phyloP scores from a whole-genome alignment of 2,113 vertebrate genomes.

The Vulpes vulpes region DNA sequence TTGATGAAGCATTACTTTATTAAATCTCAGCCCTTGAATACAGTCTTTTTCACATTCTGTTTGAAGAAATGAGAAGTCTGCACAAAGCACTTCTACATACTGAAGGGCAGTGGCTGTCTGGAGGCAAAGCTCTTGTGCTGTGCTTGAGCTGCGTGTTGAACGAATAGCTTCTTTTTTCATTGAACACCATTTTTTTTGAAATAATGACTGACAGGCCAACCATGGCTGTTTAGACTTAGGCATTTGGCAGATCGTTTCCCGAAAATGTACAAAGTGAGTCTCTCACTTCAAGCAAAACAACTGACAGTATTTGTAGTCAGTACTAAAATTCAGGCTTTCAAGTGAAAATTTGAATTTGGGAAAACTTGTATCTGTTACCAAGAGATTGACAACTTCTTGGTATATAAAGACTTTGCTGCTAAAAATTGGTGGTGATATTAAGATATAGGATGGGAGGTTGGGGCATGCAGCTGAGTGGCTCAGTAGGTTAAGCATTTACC shows the following conservation, averaged over 20 bases:
- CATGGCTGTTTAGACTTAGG: not conserved
- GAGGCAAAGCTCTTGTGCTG: not conserved
- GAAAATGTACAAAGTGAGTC: not conserved
- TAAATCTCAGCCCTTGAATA: not conserved
- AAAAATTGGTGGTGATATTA: not conserved
- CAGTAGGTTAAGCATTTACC: not conserved
- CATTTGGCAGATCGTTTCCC: slow-evolving; percentile 4
- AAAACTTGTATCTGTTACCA: not conserved
- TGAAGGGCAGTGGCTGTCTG: not conserved
- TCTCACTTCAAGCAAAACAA: not conserved
- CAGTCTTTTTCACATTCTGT: not conserved
- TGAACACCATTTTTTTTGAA: not conserved
- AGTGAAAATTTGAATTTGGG: slow-evolving; percentile 28
- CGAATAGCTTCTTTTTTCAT: not conserved
- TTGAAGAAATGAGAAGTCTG: not conserved
- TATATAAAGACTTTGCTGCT: not conserved
- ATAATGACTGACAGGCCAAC: not conserved
- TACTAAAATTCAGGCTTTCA: slow-evolving; percentile 30
- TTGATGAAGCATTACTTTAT: not conserved
- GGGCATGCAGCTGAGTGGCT: too few species aligned
- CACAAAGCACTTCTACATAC: not conserved
- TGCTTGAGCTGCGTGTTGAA: not conserved
- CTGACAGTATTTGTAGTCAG: not conserved
- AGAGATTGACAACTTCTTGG: not conserved
- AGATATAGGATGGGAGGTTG: not conserved